Conservation (phyloP, 1,140 invertebrate genomes). For the Lordiphosa clarofinis region DNA sequence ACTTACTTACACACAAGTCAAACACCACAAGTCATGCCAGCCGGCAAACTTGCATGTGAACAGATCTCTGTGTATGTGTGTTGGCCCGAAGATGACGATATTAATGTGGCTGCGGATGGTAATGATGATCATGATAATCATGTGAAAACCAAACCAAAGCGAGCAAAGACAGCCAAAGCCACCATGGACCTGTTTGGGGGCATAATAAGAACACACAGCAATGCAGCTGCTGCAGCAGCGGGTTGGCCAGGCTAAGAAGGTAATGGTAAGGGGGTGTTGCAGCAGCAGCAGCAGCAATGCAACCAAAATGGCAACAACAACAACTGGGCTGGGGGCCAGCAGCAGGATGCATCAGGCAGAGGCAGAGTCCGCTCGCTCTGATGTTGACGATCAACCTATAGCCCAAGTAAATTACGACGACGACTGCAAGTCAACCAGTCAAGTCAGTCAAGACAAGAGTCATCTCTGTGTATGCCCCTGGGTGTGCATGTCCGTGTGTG, state of each 20-base stretch:
- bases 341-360: constrained; percentile 59
- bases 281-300: constrained; percentile 38
- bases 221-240: constrained; percentile 49
- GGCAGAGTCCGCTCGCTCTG: constrained; percentile 21
- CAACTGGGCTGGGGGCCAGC: constrained; percentile 28
- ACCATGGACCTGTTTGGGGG: constrained; percentile 66
- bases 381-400: constrained; percentile 71
- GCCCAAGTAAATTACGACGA: constrained; percentile 71
- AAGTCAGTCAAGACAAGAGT: constrained; percentile 74
- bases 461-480: constrained; percentile 25
- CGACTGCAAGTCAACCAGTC: constrained; percentile 72
- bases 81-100: constrained; percentile 72
- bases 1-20: constrained; percentile 70
- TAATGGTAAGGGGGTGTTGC: constrained; percentile 25
- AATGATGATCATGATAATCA: constrained; percentile 78
- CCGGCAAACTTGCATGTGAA: constrained; percentile 72
- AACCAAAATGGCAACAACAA: constrained; percentile 50
- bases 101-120: constrained; percentile 72
- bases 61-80: constrained; percentile 41
- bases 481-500: constrained; percentile 4
- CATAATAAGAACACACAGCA: constrained; percentile 73
- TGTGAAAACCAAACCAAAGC: constrained; percentile 74
- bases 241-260: constrained; percentile 8
- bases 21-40: constrained; percentile 73
- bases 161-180: constrained; percentile 35